Evolutionary conservation across 2,797 vertebrate species (phyloP), one percentile per base, ranked within the genome.

Genomic region (Neosalanx taihuensis): DNA sequence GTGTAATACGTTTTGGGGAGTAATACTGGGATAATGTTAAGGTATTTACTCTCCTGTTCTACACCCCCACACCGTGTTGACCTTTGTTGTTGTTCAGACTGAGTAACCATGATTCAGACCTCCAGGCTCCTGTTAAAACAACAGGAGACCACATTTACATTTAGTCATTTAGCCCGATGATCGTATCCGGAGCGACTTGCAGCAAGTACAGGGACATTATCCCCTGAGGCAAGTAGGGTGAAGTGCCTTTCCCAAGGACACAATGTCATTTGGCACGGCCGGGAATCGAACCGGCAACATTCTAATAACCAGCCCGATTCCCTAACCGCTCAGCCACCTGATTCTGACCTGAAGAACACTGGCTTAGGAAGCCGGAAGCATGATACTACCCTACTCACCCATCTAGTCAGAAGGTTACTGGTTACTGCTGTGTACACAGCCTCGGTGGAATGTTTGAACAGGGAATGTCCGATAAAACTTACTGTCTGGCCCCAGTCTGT

Each of bases 371-470:
- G 49, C 66, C 56, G 66, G 66, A 68, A 69, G 33, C 56, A 69
- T 4, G n/a, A 23, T 26, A 30, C 23, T 29, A 29, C 23, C 59
- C 26, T 31, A 53, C 66, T 68, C 67, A 69, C 67, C n/a, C 15
- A 30, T 57, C 51, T n/a, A 56, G 56, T 72, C 56, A 49, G 63
- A 23, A 79, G 56, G 65, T 75, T n/a, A 66, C 56, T 56, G 37
- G 46, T 61, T 26, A 53, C 69, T 30, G 1, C 61, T 70, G 26
- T 53, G 62, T 72, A 62, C 56, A 29, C 26, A 23, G 30, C 26
- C 4, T 29, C 26, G 66, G 13, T 37, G 46, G n/a, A 63, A 30
- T 71, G 49, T 81, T 78, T 74, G 29, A 75, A 49, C 56, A 80
- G n/a, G 66, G 26, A 13, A 51, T 2, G 46, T 46, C 66, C 58